Evolutionary conservation across 2,888 invertebrate species (phyloP).

Genomic region (Phyllotreta striolata): DNA sequence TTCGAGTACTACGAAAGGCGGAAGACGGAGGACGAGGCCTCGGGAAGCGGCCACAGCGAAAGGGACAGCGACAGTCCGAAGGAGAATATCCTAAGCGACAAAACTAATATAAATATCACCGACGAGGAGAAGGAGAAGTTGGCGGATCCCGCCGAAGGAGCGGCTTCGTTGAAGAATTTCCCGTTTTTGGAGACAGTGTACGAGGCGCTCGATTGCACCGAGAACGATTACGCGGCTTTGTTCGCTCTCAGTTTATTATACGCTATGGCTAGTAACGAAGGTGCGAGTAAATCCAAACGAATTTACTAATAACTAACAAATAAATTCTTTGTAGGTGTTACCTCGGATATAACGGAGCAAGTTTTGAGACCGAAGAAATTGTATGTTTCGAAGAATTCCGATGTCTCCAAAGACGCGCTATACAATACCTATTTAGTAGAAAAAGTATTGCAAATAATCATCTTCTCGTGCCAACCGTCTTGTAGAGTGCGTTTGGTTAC

Average conservation of each 20-base stretch:
- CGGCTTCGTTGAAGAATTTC: constrained; percentile 64
- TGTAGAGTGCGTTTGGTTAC: constrained; percentile 92
- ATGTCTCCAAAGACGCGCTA: constrained; percentile 60
- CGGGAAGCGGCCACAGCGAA: constrained; percentile 39
- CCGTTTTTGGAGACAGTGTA: constrained; percentile 91
- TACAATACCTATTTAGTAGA: constrained; percentile 87
- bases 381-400: constrained; percentile 50
- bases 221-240: constrained; percentile 94
- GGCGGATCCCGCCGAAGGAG: constrained; percentile 53
- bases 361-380: constrained; percentile 71
- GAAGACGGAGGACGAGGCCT: constrained; percentile 45
- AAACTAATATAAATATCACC: constrained; percentile 88
- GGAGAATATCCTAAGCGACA: constrained; percentile 60
- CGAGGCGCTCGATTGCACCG: constrained; percentile 84
- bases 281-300: constrained; percentile 62
- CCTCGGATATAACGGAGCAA: constrained; percentile 80
- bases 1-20: constrained; percentile 56
- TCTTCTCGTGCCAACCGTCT: constrained; percentile 86
- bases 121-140: constrained; percentile 87
- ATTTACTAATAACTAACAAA: background rate
- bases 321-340: constrained; percentile 71
- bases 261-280: constrained; percentile 92
- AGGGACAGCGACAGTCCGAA: constrained; percentile 52
- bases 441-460: constrained; percentile 82
- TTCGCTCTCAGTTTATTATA: constrained; percentile 92